Evolutionary conservation across 2,113 vertebrate species (phyloP).

Genomic region (Melanostigma gelatinosum): DNA sequence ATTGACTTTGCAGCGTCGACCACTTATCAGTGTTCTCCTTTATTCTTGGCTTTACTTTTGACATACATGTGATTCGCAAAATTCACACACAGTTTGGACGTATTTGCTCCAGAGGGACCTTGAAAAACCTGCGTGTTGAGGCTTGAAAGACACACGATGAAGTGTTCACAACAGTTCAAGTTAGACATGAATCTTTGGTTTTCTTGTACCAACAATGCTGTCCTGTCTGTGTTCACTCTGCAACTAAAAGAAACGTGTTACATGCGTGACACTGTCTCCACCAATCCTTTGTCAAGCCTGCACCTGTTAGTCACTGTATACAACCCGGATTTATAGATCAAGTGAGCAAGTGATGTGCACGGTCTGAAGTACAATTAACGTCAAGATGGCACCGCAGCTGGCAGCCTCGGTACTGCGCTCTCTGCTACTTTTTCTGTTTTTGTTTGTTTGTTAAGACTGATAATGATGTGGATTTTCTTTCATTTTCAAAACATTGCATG

Average conservation of each 20-base stretch:
- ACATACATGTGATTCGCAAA: neutral
- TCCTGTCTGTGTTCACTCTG: neutral
- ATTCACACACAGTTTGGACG: slow-evolving; percentile 8
- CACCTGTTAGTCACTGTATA: neutral
- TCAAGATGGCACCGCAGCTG: too few relatives aligned
- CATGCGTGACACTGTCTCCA: too few relatives aligned
- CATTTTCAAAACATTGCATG: neutral
- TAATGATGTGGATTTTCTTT: neutral
- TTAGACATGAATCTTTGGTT: neutral
- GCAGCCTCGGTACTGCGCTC: too few relatives aligned
- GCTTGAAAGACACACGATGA: slow-evolving; percentile 24
- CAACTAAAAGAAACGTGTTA: neutral
- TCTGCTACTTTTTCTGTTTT: too few relatives aligned
- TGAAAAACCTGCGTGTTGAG: slow-evolving; percentile 27
- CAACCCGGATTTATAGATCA: neutral
- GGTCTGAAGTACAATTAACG: too few relatives aligned
- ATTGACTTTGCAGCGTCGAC: slow-evolving; percentile 4
- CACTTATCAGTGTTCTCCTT: slow-evolving; percentile 8
- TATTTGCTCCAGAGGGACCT: neutral
- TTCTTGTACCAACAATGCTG: neutral
- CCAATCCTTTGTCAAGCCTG: neutral
- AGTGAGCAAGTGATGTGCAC: neutral
- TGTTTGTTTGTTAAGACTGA: neutral
- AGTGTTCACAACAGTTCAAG: neutral
- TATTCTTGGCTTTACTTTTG: neutral